A percentile compares a stretch with the other conserved stretches of the same genome.
phyloP scores from a whole-genome alignment of 2,888 invertebrate genomes.

The Malthinus flaveolus region DNA sequence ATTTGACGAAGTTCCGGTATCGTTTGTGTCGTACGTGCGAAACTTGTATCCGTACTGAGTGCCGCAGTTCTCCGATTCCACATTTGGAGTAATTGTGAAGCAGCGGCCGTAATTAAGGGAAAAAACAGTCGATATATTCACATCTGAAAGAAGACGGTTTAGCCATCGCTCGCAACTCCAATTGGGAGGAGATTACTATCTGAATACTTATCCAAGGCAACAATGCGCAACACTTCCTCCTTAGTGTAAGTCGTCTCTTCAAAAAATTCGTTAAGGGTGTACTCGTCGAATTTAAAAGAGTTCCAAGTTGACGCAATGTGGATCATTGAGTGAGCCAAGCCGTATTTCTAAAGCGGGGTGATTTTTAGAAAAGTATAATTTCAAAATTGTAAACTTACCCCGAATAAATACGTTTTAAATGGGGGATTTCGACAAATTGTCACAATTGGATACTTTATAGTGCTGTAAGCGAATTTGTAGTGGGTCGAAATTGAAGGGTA shows the following conservation, averaged over 20 bases:
- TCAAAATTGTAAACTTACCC: constrained; percentile 55
- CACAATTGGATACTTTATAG: constrained; percentile 68
- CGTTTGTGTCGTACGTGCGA: constrained; percentile 57
- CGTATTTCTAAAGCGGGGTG: constrained; percentile 58
- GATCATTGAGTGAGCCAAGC: constrained; percentile 53
- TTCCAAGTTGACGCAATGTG: constrained; percentile 58
- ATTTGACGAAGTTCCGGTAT: neutral
- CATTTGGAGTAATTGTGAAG: constrained; percentile 60
- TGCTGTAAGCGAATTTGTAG: constrained; percentile 66
- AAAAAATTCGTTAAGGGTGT: constrained; percentile 62
- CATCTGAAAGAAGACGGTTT: constrained; percentile 50
- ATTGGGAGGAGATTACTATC: neutral
- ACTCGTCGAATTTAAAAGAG: constrained; percentile 61
- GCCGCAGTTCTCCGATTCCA: constrained; percentile 53
- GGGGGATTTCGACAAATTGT: constrained; percentile 71
- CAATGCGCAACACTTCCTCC: constrained; percentile 60
- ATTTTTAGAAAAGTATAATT: no score
- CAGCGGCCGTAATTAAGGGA: constrained; percentile 64
- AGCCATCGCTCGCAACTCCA: neutral
- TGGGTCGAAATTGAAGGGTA: constrained; percentile 69
- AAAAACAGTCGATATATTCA: constrained; percentile 55
- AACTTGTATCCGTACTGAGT: constrained; percentile 62
- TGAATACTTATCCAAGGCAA: constrained; percentile 55
- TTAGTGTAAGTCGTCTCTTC: constrained; percentile 61
- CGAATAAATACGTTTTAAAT: constrained; percentile 61